Evolutionary conservation across 2,113 vertebrate genomes (phyloP).

Genomic region (Sinocyclocheilus anophthalmus): DNA sequence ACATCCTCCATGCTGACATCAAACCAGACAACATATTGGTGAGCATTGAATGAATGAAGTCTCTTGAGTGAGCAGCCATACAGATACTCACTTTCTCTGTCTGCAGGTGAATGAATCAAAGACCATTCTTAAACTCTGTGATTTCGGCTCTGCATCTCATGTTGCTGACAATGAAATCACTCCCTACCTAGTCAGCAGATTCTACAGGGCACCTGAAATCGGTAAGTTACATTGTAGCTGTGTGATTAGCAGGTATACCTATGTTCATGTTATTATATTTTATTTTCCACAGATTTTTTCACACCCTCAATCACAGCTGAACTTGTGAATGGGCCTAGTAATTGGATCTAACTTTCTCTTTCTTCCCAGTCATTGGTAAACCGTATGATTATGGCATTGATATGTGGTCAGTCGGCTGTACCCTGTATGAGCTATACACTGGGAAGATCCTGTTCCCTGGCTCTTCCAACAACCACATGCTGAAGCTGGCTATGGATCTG

Average conservation of each 20-base stretch:
- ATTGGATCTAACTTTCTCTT: not conserved
- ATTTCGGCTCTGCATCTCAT: slow-evolving; percentile 96
- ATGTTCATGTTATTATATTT: not conserved
- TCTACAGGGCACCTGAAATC: slow-evolving; percentile 98
- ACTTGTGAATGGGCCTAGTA: not conserved
- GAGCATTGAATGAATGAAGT: slow-evolving; percentile 54
- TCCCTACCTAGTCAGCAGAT: slow-evolving; percentile 96
- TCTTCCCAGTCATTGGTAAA: slow-evolving; percentile 90
- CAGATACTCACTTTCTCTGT: not conserved
- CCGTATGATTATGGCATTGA: slow-evolving; percentile 98
- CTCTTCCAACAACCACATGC: slow-evolving; percentile 99
- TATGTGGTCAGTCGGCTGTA: slow-evolving; percentile 99
- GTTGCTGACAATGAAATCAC: slow-evolving; percentile 98
- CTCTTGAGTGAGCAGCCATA: too few relatives aligned
- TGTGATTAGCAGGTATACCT: not conserved
- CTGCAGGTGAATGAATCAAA: slow-evolving; percentile 96
- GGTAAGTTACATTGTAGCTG: slow-evolving; percentile 78
- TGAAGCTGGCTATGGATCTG: slow-evolving; percentile 98
- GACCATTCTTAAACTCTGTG: slow-evolving; percentile 97
- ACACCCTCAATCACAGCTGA: not conserved
- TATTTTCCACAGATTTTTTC: not conserved
- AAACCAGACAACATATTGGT: slow-evolving; percentile 99
- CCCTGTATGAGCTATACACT: slow-evolving; percentile 95
- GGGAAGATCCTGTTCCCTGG: slow-evolving; percentile 97
- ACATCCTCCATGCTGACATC: slow-evolving; percentile 98